Evolutionary conservation across 1,140 invertebrate species (phyloP).

Genomic region (Metopolophium dirhodum): DNA sequence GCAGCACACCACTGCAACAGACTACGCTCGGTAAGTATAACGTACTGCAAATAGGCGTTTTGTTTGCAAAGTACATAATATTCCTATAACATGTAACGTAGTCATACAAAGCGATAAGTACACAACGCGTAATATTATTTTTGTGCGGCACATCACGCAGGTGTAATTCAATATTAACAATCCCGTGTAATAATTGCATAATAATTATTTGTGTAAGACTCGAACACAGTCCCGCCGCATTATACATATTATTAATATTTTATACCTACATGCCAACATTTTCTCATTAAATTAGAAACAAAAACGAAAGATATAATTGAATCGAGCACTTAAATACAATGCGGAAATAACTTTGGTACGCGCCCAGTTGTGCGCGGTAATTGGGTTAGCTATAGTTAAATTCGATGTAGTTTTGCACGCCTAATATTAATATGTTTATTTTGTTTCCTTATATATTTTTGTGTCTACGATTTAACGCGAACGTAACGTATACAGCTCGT

Average conservation of each 20-base stretch:
- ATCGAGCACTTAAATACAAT: background rate
- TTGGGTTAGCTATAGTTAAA: background rate
- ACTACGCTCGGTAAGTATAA: background rate
- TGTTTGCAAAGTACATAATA: background rate
- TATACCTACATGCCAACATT: background rate
- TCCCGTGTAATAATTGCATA: background rate
- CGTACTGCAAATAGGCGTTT: background rate
- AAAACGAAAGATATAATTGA: background rate
- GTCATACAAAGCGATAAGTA: background rate
- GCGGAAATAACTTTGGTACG: background rate
- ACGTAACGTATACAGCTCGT: background rate
- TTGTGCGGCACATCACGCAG: background rate
- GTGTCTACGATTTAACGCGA: background rate
- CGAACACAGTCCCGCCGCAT: background rate
- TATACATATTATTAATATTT: background rate
- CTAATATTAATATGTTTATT: background rate
- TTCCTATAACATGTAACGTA: background rate
- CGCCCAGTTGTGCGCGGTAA: background rate
- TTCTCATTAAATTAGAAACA: background rate
- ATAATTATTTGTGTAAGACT: background rate
- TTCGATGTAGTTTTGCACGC: background rate
- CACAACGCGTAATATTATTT: background rate
- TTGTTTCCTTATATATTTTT: background rate
- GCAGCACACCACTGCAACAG: no score
- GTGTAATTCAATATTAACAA: background rate